Conservation (phyloP, 35 echinoderm and acorn worm species). For the Anneissia japonica region DNA sequence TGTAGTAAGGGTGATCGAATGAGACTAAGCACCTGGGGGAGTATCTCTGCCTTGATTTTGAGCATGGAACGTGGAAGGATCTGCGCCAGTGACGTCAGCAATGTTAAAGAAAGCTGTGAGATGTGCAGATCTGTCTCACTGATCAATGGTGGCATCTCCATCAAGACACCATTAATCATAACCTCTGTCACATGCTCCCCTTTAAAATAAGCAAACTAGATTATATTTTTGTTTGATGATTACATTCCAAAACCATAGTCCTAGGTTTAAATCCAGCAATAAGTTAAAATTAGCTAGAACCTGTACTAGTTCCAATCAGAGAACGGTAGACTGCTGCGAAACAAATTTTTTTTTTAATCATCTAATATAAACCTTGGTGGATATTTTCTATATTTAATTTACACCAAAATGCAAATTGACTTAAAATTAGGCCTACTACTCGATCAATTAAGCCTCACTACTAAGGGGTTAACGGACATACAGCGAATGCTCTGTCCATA, state of each 20-base stretch:
- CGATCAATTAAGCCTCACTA: too few relatives aligned
- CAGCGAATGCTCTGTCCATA: too few relatives aligned
- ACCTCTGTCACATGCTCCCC: slow-evolving; percentile 45
- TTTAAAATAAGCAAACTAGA: not conserved
- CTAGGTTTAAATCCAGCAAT: not conserved
- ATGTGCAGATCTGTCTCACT: slow-evolving; percentile 96
- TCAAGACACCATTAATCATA: slow-evolving; percentile 89
- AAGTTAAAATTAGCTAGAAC: not conserved
- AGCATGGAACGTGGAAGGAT: slow-evolving; percentile 61
- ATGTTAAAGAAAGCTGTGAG: slow-evolving; percentile 90
- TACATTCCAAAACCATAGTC: not conserved
- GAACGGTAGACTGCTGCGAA: too few relatives aligned
- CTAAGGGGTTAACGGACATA: too few relatives aligned
- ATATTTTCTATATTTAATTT: too few relatives aligned
- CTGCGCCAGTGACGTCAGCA: slow-evolving; percentile 76
- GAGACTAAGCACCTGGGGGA: slow-evolving; percentile 58
- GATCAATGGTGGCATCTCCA: slow-evolving; percentile 80
- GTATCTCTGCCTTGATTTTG: slow-evolving; percentile 60
- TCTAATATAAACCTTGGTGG: too few relatives aligned
- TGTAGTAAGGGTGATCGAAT: slow-evolving; percentile 85
- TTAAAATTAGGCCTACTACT: too few relatives aligned
- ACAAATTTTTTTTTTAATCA: too few relatives aligned
- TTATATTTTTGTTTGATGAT: not conserved
- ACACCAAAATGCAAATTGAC: too few relatives aligned
- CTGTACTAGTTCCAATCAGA: too few relatives aligned